Percentiles rank a stretch among this genome's conserved stretches.
These are phyloP conservation scores for Limnothrissa miodon DNA, from an alignment of 2,113 vertebrate species.

Conservation along the genomic window DNA sequence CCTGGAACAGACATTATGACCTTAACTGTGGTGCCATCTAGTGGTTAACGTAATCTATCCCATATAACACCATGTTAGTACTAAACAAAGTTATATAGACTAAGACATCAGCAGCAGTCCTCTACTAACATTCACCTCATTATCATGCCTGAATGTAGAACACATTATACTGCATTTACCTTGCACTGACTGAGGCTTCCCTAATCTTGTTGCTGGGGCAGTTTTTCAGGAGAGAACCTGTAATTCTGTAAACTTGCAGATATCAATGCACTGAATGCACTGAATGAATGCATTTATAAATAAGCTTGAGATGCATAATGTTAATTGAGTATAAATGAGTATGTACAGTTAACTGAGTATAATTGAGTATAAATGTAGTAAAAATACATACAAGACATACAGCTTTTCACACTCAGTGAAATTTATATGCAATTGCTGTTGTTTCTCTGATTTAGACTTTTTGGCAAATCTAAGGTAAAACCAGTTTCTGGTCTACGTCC, in stretches of 20 bases:
- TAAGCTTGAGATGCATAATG: background rate
- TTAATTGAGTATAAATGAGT: too few species aligned
- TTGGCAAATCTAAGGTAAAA: too few species aligned
- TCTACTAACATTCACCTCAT: background rate
- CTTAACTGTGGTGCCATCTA: conserved; percentile 46
- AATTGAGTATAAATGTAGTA: too few species aligned
- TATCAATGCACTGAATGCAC: background rate
- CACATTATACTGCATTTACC: background rate
- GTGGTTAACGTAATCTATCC: conserved; percentile 10
- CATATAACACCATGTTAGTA: too few species aligned
- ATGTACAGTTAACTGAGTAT: too few species aligned
- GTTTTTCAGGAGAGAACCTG: background rate
- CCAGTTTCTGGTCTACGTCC: too few species aligned
- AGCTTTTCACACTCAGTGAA: too few species aligned
- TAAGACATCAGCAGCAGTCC: too few species aligned
- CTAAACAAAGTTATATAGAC: too few species aligned
- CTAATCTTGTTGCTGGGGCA: background rate
- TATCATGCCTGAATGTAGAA: background rate
- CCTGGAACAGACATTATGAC: background rate
- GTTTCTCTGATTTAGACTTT: too few species aligned
- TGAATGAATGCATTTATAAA: background rate
- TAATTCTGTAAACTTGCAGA: background rate
- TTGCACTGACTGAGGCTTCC: background rate
- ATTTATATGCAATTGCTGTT: too few species aligned
- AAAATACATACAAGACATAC: too few species aligned